A percentile compares a stretch with the other conserved stretches of the same genome.
Evolutionary conservation across 2,888 invertebrate species (phyloP).

Genomic region (Cyclophora punctaria): DNA sequence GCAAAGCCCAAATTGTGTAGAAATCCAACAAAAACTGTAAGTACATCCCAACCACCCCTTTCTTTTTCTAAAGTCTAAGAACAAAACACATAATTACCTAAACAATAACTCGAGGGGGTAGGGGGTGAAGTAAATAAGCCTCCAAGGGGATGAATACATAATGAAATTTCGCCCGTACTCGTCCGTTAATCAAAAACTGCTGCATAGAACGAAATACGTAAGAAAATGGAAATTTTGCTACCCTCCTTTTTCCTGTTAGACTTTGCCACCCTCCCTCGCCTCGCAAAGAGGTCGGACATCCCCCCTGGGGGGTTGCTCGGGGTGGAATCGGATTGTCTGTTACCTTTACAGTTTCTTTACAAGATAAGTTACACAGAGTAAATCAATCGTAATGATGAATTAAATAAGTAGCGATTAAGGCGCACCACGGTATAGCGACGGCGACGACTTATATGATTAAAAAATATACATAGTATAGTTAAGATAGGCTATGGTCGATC

Average conservation of each 20-base stretch:
- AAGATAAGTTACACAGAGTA: no score
- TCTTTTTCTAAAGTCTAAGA: conserved; percentile 7
- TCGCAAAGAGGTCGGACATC: conserved; percentile 59
- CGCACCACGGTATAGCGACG: no score
- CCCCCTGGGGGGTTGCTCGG: conserved; percentile 19
- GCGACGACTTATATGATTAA: no score
- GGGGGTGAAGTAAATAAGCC: conserved; percentile 29
- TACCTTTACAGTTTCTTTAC: background rate
- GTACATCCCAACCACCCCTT: background rate
- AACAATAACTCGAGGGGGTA: conserved; percentile 15
- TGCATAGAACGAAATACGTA: conserved; percentile 70
- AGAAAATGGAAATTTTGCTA: conserved; percentile 75
- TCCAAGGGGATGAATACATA: conserved; percentile 64
- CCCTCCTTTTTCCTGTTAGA: conserved; percentile 74
- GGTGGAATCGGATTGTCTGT: conserved; percentile 31
- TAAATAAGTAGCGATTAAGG: no score
- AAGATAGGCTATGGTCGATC: no score
- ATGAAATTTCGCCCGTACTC: conserved; percentile 67
- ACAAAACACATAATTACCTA: conserved; percentile 11
- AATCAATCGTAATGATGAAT: no score
- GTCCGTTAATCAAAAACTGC: conserved; percentile 75
- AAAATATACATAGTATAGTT: no score
- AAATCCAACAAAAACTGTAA: background rate
- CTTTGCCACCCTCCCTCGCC: conserved; percentile 57
- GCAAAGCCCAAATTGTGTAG: background rate